Conservation (phyloP, 1,140 invertebrate species). For the Pseudobourletiella spinata region DNA sequence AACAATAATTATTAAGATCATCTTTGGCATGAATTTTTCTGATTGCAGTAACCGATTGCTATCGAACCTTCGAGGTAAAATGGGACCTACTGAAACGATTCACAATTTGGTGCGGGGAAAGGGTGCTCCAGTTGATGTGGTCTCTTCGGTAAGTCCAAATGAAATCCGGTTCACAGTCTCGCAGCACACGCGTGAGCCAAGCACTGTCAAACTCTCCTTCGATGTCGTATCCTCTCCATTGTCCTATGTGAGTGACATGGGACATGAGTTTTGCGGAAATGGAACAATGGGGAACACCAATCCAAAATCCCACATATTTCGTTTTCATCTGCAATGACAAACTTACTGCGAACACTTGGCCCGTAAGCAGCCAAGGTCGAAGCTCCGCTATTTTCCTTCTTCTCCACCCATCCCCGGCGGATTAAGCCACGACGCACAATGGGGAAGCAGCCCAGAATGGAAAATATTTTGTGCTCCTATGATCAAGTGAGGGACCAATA, state of each 20-base stretch:
- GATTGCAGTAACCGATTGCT: no score
- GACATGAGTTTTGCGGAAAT: background rate
- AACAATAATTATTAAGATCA: background rate
- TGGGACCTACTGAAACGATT: conserved; percentile 69
- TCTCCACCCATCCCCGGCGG: conserved; percentile 39
- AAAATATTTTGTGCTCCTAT: no score
- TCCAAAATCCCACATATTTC: background rate
- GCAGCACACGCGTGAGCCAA: conserved; percentile 41
- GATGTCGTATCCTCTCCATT: no score
- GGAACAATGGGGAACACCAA: background rate
- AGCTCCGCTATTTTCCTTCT: background rate
- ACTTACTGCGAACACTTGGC: background rate
- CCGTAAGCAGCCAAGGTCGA: background rate
- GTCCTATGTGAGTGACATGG: no score
- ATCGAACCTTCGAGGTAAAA: conserved; percentile 81
- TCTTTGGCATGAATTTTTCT: no score
- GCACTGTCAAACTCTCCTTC: conserved; percentile 32
- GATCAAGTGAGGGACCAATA: no score
- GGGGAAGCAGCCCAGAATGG: no score
- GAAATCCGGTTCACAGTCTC: conserved; percentile 59
- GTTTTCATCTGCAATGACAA: background rate
- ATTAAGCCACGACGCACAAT: conserved; percentile 43
- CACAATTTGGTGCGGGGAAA: conserved; percentile 50
- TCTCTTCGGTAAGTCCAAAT: conserved; percentile 80
- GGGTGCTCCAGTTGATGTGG: conserved; percentile 55